A percentile compares a stretch with the other conserved stretches of the same genome.
Conservation (phyloP, 1,140 invertebrate species). For the Heliconius eleuchia region DNA sequence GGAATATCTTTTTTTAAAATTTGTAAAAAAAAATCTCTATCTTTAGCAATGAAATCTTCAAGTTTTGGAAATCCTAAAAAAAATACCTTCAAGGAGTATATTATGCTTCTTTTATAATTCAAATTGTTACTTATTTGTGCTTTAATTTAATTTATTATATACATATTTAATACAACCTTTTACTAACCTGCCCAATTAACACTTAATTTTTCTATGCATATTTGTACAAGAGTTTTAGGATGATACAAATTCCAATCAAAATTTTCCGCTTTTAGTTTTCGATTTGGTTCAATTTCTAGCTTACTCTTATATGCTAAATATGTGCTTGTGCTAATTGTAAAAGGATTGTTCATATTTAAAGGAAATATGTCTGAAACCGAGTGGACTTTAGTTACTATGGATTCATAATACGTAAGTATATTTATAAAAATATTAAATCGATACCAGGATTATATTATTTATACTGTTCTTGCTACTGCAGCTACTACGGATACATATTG, state of each 20-base stretch:
- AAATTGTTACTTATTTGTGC: neutral
- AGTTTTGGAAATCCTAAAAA: conserved; percentile 61
- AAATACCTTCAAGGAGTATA: neutral
- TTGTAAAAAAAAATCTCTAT: conserved; percentile 73
- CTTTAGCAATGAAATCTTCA: conserved; percentile 66
- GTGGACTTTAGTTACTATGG: conserved; percentile 3
- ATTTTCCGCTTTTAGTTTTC: conserved; percentile 66
- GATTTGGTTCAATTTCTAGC: conserved; percentile 48
- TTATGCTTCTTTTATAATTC: neutral
- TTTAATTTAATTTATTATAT: neutral
- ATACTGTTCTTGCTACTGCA: neutral
- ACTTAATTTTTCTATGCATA: conserved; percentile 74
- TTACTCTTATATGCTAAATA: conserved; percentile 64
- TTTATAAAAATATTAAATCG: neutral
- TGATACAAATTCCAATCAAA: conserved; percentile 70
- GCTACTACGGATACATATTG: neutral
- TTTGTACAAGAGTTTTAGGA: conserved; percentile 59
- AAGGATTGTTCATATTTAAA: conserved; percentile 56
- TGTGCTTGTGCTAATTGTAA: conserved; percentile 58
- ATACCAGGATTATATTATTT: neutral
- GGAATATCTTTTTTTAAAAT: conserved; percentile 72
- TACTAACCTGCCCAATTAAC: conserved; percentile 70
- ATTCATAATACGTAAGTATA: neutral
- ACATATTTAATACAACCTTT: neutral
- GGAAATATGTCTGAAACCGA: neutral